Percentiles rank a stretch among this genome's conserved stretches.
Evolutionary conservation across 2,113 vertebrate genomes (phyloP).

Genomic region (Hirundichthys speculiger): DNA sequence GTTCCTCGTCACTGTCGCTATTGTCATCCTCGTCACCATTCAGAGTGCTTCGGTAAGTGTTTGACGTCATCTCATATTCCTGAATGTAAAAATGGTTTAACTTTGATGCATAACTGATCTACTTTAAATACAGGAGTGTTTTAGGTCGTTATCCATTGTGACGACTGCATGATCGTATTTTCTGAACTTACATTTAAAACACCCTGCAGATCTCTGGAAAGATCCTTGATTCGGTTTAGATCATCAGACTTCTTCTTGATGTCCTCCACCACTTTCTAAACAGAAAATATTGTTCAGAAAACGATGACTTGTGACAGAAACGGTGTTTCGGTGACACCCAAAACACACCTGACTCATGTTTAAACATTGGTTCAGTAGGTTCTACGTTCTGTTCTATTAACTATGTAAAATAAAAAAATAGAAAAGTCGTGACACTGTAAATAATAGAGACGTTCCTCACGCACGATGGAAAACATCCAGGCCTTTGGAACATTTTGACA

Average conservation of each 20-base stretch:
- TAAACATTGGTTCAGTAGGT: too few species aligned
- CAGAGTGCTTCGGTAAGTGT: conserved; percentile 84
- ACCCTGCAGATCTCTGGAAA: conserved; percentile 85
- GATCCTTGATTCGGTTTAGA: conserved; percentile 67
- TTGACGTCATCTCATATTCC: conserved; percentile 87
- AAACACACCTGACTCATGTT: too few species aligned
- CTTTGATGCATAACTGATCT: neutral
- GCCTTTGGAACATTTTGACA: too few species aligned
- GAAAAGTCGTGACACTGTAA: too few species aligned
- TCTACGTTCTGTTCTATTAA: too few species aligned
- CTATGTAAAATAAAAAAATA: too few species aligned
- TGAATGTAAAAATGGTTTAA: conserved; percentile 56
- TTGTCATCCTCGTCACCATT: conserved; percentile 60
- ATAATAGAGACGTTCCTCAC: too few species aligned
- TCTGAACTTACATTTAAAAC: conserved; percentile 82
- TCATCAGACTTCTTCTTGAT: conserved; percentile 85
- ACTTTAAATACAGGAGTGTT: too few species aligned
- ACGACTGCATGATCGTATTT: neutral
- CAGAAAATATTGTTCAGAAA: neutral
- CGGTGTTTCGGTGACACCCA: too few species aligned
- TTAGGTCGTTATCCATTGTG: too few species aligned
- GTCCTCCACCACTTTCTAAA: conserved; percentile 88
- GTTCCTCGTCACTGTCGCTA: conserved; percentile 15
- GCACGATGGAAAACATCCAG: too few species aligned
- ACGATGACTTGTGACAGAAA: too few species aligned